These are phyloP conservation scores for Kryptolebias ocellatus DNA, from an alignment of 2,797 vertebrate genomes.

Conservation along the genomic window DNA sequence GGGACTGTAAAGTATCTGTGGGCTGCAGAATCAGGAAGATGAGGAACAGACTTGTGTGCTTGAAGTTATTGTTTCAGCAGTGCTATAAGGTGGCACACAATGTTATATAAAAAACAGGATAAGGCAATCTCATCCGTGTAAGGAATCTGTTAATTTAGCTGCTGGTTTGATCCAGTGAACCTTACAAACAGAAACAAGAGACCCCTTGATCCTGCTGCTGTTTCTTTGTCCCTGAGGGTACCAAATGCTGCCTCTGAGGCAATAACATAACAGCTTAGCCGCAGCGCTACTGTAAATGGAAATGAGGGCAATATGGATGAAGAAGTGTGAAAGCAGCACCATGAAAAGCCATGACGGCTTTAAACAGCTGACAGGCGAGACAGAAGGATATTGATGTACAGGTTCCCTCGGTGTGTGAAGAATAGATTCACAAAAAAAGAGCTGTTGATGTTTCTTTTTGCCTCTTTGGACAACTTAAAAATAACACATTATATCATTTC, in stretches of 20 bases:
- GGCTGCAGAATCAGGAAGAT: slow-evolving; percentile 38
- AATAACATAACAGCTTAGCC: slow-evolving; percentile 35
- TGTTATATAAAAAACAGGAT: slow-evolving; percentile 51
- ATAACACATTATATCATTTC: too few relatives aligned
- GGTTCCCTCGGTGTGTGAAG: slow-evolving; percentile 2
- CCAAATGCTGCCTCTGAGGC: slow-evolving; percentile 33
- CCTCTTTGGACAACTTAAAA: too few relatives aligned
- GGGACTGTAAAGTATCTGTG: slow-evolving; percentile 34
- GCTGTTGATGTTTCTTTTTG: not conserved
- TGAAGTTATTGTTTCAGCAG: slow-evolving; percentile 43
- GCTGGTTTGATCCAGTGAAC: slow-evolving; percentile 26
- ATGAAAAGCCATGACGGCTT: slow-evolving; percentile 43
- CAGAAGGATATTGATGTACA: slow-evolving; percentile 32
- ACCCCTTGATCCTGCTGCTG: slow-evolving; percentile 23
- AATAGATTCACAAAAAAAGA: slow-evolving; percentile 8
- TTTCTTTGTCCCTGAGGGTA: slow-evolving; percentile 45
- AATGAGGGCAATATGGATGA: slow-evolving; percentile 49
- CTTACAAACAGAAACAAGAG: slow-evolving; percentile 28
- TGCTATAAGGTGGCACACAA: slow-evolving; percentile 31
- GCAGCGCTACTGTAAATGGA: slow-evolving; percentile 43
- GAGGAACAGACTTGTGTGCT: slow-evolving; percentile 15
- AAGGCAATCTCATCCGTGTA: slow-evolving; percentile 3
- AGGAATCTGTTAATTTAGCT: slow-evolving; percentile 31
- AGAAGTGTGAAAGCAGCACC: slow-evolving; percentile 47
- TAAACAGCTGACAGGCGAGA: slow-evolving; percentile 47